Evolutionary conservation across 2,113 vertebrate genomes (phyloP).

Genomic region (Eptatretus burgeri): DNA sequence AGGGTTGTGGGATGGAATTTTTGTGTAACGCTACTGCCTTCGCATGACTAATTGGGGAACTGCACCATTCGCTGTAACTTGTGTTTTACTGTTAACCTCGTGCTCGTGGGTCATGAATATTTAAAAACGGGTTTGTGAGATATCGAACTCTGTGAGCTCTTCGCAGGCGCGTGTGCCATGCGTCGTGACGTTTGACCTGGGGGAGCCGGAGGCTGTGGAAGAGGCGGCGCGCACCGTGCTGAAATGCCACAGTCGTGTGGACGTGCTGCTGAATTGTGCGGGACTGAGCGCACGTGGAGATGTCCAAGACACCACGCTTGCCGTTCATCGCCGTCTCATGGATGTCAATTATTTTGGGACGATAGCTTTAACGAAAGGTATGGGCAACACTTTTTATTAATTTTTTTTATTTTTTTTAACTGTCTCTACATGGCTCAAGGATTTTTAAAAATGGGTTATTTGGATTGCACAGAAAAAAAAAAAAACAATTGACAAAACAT

Average conservation of each 20-base stretch:
- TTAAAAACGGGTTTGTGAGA: too few species aligned
- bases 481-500: too few species aligned
- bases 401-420: background rate
- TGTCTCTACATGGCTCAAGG: background rate
- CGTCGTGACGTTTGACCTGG: constrained; percentile 44
- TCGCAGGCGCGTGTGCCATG: constrained; percentile 28
- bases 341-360: constrained; percentile 89
- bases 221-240: constrained; percentile 38
- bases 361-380: constrained; percentile 68
- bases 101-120: too few species aligned
- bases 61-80: too few species aligned
- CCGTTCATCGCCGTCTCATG: constrained; percentile 60
- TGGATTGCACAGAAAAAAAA: too few species aligned
- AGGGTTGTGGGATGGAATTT: too few species aligned
- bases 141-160: constrained; percentile 7
- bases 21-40: too few species aligned
- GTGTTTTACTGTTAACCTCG: too few species aligned
- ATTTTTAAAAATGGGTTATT: too few species aligned
- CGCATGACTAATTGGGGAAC: too few species aligned
- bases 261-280: constrained; percentile 71
- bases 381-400: background rate
- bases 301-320: constrained; percentile 32
- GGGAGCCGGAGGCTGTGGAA: constrained; percentile 19
- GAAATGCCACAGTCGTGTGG: constrained; percentile 32
- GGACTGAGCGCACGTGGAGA: constrained; percentile 68